phyloP scores from a whole-genome alignment of 2,888 invertebrate genomes.

The Agrochola macilenta region DNA sequence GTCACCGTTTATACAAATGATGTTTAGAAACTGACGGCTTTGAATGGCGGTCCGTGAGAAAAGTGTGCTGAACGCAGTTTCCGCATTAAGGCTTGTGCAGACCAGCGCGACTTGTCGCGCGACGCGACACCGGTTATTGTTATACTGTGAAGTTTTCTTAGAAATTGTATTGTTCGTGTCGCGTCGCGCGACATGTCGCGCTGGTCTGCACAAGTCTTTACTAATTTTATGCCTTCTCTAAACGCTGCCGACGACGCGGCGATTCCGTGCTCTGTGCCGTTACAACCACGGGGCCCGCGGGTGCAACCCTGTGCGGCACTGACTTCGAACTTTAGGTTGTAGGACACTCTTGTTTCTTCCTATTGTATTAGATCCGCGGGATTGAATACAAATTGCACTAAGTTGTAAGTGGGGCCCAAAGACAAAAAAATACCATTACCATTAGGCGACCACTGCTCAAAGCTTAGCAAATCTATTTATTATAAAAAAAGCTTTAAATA shows the following conservation, averaged over 20 bases:
- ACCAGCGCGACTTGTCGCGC: too few species aligned
- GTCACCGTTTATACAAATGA: background rate
- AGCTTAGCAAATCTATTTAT: background rate
- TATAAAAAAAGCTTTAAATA: background rate
- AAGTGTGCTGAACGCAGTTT: background rate
- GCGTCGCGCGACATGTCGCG: too few species aligned
- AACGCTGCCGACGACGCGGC: background rate
- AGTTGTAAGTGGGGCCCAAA: too few species aligned
- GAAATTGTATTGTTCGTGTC: too few species aligned
- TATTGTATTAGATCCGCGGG: background rate
- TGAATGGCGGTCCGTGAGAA: background rate
- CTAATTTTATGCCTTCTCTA: background rate
- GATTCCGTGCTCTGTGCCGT: background rate
- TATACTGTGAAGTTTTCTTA: too few species aligned
- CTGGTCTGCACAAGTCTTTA: too few species aligned
- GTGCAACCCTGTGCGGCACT: background rate
- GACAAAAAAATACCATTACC: background rate
- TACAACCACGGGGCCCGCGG: background rate
- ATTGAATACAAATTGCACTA: too few species aligned
- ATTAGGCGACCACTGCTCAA: background rate
- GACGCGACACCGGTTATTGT: too few species aligned
- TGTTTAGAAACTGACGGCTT: background rate
- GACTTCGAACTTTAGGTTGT: background rate
- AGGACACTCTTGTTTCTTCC: background rate
- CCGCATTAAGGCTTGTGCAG: too few species aligned